These are phyloP conservation scores for Mactromeris polynyma DNA, from an alignment of 2,888 invertebrate species.

Conservation along the genomic window DNA sequence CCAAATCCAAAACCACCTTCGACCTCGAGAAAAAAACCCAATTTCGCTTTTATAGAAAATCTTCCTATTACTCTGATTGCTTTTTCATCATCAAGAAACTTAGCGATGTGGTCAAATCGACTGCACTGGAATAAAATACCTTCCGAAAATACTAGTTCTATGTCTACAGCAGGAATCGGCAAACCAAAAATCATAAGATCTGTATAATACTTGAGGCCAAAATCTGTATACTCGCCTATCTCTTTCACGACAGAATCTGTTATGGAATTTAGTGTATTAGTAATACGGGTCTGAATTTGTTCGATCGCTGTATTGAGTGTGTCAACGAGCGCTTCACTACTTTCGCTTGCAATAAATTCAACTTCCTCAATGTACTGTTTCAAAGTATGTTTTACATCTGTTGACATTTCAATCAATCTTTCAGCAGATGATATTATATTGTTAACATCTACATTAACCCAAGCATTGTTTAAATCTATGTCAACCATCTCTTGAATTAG, in stretches of 20 bases:
- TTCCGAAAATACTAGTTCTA: conserved; percentile 53
- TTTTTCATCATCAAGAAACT: conserved; percentile 49
- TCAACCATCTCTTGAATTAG: neutral
- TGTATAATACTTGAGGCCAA: conserved; percentile 17
- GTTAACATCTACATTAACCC: neutral
- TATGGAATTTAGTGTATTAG: neutral
- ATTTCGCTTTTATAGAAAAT: neutral
- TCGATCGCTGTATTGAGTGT: neutral
- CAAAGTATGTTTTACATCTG: neutral
- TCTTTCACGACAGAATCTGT: neutral
- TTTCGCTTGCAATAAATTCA: conserved; percentile 1
- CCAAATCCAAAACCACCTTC: conserved; percentile 36
- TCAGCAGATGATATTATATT: neutral
- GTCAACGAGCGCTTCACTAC: neutral
- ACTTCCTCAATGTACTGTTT: neutral
- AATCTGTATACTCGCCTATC: conserved; percentile 18
- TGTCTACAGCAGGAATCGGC: conserved; percentile 19
- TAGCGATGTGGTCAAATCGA: conserved; percentile 45
- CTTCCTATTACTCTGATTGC: conserved; percentile 50
- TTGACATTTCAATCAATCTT: neutral
- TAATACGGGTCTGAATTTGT: neutral
- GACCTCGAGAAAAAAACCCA: conserved; percentile 35
- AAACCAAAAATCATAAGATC: conserved; percentile 30
- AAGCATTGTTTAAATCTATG: neutral
- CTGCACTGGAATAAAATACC: conserved; percentile 50